Percentiles rank a stretch among this genome's conserved stretches.
Evolutionary conservation across 1,140 invertebrate species (phyloP).

Genomic region (Nomia melanderi): DNA sequence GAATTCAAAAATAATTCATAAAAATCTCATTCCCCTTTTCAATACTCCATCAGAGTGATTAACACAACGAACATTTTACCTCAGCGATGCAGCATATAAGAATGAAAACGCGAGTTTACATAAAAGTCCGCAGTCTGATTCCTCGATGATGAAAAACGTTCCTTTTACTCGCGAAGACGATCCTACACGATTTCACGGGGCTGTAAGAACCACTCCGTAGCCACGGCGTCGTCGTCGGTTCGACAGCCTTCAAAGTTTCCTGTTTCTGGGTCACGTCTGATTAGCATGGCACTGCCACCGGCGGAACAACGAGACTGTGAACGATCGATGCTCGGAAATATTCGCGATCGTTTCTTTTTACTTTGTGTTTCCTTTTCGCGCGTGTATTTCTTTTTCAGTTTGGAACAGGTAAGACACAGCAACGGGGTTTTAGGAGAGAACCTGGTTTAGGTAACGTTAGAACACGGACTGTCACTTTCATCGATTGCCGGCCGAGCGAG

Average conservation of each 20-base stretch:
- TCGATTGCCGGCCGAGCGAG: slow-evolving; percentile 25
- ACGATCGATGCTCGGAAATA: not conserved
- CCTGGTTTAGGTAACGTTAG: slow-evolving; percentile 24
- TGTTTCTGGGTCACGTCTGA: slow-evolving; percentile 11
- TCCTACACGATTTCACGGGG: not conserved
- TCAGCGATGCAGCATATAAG: no score
- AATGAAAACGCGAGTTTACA: no score
- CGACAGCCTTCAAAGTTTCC: slow-evolving; percentile 13
- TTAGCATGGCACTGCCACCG: not conserved
- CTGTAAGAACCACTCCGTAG: not conserved
- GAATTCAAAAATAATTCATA: no score
- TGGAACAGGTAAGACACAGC: not conserved
- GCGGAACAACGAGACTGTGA: not conserved
- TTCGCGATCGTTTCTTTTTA: not conserved
- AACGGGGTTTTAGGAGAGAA: not conserved
- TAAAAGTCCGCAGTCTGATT: no score
- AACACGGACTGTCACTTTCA: slow-evolving; percentile 60
- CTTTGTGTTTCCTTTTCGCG: no score
- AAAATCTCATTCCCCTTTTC: no score
- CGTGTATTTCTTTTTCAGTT: not conserved
- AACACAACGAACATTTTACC: no score
- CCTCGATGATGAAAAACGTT: not conserved
- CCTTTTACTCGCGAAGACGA: not conserved
- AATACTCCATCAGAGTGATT: no score
- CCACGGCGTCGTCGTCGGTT: not conserved